These are phyloP conservation scores for Eudyptes chrysolophus DNA, from an alignment of 2,113 vertebrate species.

Conservation along the genomic window DNA sequence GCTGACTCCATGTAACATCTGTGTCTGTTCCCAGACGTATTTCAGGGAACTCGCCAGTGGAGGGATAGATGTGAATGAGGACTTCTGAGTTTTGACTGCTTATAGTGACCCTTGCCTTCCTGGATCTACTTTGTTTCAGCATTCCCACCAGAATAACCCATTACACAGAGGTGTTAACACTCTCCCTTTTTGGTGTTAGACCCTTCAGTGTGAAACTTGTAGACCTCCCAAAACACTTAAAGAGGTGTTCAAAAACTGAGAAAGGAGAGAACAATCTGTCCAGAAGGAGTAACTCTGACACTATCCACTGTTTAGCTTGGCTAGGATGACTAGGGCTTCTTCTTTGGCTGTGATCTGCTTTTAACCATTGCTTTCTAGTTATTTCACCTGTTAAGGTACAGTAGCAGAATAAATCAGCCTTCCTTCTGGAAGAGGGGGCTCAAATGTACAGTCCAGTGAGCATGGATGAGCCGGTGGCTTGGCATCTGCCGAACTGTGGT, in stretches of 20 bases:
- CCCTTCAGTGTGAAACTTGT: not conserved
- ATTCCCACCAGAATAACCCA: not conserved
- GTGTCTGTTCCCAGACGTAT: not conserved
- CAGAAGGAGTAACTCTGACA: not conserved
- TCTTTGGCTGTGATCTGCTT: not conserved
- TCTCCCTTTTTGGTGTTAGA: not conserved
- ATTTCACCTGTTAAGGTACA: not conserved
- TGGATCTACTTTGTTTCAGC: not conserved
- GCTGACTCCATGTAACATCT: not conserved
- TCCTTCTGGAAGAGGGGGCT: not conserved
- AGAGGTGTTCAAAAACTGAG: not conserved
- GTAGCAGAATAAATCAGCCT: not conserved
- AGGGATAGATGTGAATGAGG: not conserved
- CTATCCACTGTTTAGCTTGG: not conserved
- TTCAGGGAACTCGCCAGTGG: not conserved
- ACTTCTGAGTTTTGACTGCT: not conserved
- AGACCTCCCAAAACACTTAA: not conserved
- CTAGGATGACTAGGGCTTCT: not conserved
- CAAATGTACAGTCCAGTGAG: not conserved
- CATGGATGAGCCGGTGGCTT: not conserved
- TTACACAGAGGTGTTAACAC: not conserved
- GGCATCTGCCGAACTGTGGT: not conserved
- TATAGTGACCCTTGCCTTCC: not conserved
- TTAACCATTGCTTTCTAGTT: not conserved
- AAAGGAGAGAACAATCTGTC: not conserved